Base-by-base conservation (phyloP, 2,797 vertebrate genomes). In the Jordanella pulchra region DNA sequence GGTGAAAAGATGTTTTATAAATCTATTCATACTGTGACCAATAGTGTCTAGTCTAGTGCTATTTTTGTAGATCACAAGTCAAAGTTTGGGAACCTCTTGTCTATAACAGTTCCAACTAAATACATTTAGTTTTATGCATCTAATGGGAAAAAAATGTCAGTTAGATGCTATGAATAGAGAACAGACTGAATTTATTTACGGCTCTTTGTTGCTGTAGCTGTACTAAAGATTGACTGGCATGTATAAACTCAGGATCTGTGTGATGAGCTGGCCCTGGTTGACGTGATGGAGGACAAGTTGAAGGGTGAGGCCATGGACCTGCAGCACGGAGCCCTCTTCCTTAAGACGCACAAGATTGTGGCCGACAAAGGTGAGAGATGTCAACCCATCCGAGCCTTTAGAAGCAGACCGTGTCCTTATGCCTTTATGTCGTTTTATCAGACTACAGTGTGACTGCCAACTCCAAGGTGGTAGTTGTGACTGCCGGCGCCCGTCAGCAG, bases 261-360 rank as follows among this genome's bases (percentile, higher is more conserved):
- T 27, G 97, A 98, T 87, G 97, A 99, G 89, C 92, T 99, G 56
- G 97, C 97, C n/a, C 93, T 99, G 81, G 96, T 99, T 86, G 98
- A 99, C 66, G 98, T 99, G 79, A 97, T 99, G 73, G 97, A 99
- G 87, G 97, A 99, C 89, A 99, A 98, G 85, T 83, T 99, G 88
- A 97, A 96, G 90, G 98, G 98, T 74, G 98, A 99, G 78, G 97
- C 84, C 91, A 95, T 99, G 90, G 98, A 99, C 86, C 95, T 99
- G 75, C 97, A 99, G 84, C 97, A 99, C 5, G 97, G 98, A 77
- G 96, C 96, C 82, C 97, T 99, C 81, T 99, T 99, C 93, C 96
- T 96, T 70, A 96, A 91, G 85, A 97, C 97, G 4, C 96, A 97
- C 27, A 96, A 93, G 86, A 96, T 97, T 1, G 96, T 99, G 78